Evolutionary conservation across 2,888 invertebrate species (phyloP).

Genomic region (Venustoraphidia nigricollis): DNA sequence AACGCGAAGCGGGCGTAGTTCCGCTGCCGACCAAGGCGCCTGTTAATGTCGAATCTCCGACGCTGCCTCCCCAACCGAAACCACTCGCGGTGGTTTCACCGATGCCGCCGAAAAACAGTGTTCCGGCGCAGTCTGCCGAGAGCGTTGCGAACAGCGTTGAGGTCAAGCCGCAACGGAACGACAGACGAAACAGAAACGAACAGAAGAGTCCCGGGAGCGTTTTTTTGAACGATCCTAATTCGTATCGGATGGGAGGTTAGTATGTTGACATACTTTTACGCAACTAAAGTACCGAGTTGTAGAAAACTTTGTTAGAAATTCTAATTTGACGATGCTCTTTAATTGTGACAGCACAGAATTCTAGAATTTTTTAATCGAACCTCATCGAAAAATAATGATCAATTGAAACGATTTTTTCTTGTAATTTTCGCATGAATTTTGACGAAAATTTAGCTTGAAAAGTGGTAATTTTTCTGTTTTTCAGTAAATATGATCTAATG

Average conservation of each 20-base stretch:
- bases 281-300: no score
- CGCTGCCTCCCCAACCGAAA: slow-evolving; percentile 20
- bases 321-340: no score
- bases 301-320: no score
- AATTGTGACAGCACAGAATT: no score
- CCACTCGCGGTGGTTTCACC: slow-evolving; percentile 47
- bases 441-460: no score
- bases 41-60: slow-evolving; percentile 13
- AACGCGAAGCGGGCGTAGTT: no score
- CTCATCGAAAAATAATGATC: no score
- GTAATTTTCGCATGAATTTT: no score
- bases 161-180: neutral
- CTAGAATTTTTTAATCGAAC: no score
- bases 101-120: slow-evolving; percentile 20
- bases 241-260: slow-evolving; percentile 56
- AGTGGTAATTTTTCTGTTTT: no score
- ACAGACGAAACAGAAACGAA: slow-evolving; percentile 14
- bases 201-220: slow-evolving; percentile 29
- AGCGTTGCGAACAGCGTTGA: neutral
- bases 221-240: slow-evolving; percentile 47
- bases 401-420: no score
- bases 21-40: slow-evolving; percentile 9
- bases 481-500: no score
- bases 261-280: slow-evolving; percentile 8
- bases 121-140: slow-evolving; percentile 5